A percentile compares a stretch with the other conserved stretches of the same genome.
Evolutionary conservation across 2,888 invertebrate genomes (phyloP).

Genomic region (Drosophila kuntzei): DNA sequence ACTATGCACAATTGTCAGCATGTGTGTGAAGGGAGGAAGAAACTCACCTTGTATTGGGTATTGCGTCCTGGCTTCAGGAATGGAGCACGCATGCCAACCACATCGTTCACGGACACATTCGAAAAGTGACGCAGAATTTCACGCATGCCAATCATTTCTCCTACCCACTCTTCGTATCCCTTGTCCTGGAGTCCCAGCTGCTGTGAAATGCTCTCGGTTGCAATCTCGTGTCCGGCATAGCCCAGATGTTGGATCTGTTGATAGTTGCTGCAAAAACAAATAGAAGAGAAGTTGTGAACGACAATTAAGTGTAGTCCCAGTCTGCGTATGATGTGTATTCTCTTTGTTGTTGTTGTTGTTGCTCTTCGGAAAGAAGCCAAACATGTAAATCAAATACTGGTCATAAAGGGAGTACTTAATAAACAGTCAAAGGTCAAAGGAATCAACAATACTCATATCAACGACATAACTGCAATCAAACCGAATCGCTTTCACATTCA

Average conservation of each 20-base stretch:
- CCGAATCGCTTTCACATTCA: slow-evolving; percentile 3
- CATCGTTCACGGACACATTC: slow-evolving; percentile 92
- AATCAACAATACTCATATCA: slow-evolving; percentile 18
- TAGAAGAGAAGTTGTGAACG: slow-evolving; percentile 14
- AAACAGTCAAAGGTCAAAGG: slow-evolving; percentile 24
- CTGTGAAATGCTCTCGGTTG: slow-evolving; percentile 88
- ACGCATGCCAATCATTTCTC: slow-evolving; percentile 97
- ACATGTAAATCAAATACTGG: slow-evolving; percentile 47
- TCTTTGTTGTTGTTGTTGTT: background rate
- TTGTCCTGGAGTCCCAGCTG: slow-evolving; percentile 95
- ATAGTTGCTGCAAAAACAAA: slow-evolving; percentile 91
- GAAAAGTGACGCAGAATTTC: slow-evolving; percentile 93
- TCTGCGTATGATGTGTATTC: background rate
- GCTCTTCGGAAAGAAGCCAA: slow-evolving; percentile 15
- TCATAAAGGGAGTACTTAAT: slow-evolving; percentile 24
- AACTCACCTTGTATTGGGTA: slow-evolving; percentile 93
- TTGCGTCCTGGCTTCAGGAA: slow-evolving; percentile 97
- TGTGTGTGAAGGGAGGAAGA: background rate
- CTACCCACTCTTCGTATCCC: slow-evolving; percentile 96
- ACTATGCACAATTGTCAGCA: slow-evolving; percentile 22
- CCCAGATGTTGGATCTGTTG: slow-evolving; percentile 95
- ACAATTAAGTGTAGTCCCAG: slow-evolving; percentile 31
- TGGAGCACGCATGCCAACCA: slow-evolving; percentile 95
- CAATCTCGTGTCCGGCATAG: slow-evolving; percentile 94
- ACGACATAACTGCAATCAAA: slow-evolving; percentile 7